phyloP scores from a whole-genome alignment of 2,797 vertebrate genomes.

The Oreortyx pictus region DNA sequence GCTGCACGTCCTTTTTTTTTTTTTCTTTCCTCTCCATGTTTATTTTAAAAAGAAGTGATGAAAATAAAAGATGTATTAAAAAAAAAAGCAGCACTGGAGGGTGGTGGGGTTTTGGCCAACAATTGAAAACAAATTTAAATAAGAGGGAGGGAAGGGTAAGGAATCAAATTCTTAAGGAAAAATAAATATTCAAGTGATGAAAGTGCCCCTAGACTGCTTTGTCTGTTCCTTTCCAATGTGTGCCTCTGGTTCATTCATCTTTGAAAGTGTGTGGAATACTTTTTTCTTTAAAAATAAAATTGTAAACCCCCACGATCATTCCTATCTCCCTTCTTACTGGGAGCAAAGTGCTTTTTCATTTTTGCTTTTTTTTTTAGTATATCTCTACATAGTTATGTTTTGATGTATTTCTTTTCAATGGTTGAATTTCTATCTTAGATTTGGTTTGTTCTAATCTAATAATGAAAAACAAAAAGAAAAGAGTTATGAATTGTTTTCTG shows the following conservation, averaged over 20 bases:
- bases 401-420: slow-evolving; percentile 81
- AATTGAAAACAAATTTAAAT: slow-evolving; percentile 32
- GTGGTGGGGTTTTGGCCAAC: slow-evolving; percentile 44
- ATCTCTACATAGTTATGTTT: slow-evolving; percentile 82
- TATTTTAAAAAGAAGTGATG: slow-evolving; percentile 82
- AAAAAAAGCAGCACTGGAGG: slow-evolving; percentile 65
- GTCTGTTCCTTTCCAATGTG: slow-evolving; percentile 88
- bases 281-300: slow-evolving; percentile 72
- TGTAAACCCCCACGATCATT: slow-evolving; percentile 38
- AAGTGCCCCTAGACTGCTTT: slow-evolving; percentile 88
- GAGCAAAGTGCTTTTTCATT: slow-evolving; percentile 73
- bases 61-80: slow-evolving; percentile 74
- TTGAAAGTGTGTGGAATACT: slow-evolving; percentile 89
- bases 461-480: slow-evolving; percentile 70
- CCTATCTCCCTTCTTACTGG: slow-evolving; percentile 77
- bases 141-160: not conserved
- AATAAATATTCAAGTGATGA: slow-evolving; percentile 39
- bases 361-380: slow-evolving; percentile 76
- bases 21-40: slow-evolving; percentile 75
- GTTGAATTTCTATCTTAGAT: slow-evolving; percentile 80
- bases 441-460: slow-evolving; percentile 81
- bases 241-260: slow-evolving; percentile 93
- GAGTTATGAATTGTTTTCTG: slow-evolving; percentile 84
- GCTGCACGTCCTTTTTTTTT: slow-evolving; percentile 87
- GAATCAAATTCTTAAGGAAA: slow-evolving; percentile 5